A percentile compares a stretch with the other conserved stretches of the same genome.
Conservation (phyloP, 1,140 invertebrate species). For the Tetramorium parvispinum region DNA sequence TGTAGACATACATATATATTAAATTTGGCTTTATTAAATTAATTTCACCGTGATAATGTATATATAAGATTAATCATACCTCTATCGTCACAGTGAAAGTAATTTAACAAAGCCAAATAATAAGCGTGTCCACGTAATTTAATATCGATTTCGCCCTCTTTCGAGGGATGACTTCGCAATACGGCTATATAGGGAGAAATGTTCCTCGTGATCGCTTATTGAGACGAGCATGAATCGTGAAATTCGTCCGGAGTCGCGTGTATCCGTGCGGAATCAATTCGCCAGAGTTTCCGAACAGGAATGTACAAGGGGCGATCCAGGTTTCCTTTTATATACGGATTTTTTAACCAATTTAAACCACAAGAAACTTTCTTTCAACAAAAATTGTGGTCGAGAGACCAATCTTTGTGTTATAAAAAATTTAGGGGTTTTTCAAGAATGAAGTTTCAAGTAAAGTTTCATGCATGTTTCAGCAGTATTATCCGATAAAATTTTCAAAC, state of each 20-base stretch:
- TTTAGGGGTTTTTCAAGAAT: neutral
- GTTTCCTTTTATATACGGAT: neutral
- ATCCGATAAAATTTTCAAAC: neutral
- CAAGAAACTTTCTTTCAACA: neutral
- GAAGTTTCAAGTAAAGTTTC: neutral
- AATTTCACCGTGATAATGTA: neutral
- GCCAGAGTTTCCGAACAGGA: conserved; percentile 4
- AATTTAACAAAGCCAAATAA: conserved; percentile 22
- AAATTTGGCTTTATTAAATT: neutral
- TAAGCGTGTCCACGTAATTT: conserved; percentile 38
- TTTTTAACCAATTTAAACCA: neutral
- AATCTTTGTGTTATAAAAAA: neutral
- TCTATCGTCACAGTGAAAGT: neutral
- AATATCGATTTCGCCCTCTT: conserved; percentile 26
- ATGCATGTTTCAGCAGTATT: neutral
- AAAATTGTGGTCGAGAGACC: neutral
- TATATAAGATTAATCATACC: neutral
- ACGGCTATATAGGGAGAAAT: conserved; percentile 13
- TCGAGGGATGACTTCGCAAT: conserved; percentile 42
- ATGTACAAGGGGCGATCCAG: neutral
- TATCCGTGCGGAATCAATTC: conserved; percentile 51
- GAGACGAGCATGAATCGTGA: conserved; percentile 57
- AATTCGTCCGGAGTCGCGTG: conserved; percentile 31
- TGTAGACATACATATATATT: neutral
- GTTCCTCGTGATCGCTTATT: conserved; percentile 42